Percentiles rank a stretch among this genome's conserved stretches.
These are phyloP conservation scores for Pharmacophagus antenor DNA, from an alignment of 2,888 invertebrate genomes.

Conservation along the genomic window DNA sequence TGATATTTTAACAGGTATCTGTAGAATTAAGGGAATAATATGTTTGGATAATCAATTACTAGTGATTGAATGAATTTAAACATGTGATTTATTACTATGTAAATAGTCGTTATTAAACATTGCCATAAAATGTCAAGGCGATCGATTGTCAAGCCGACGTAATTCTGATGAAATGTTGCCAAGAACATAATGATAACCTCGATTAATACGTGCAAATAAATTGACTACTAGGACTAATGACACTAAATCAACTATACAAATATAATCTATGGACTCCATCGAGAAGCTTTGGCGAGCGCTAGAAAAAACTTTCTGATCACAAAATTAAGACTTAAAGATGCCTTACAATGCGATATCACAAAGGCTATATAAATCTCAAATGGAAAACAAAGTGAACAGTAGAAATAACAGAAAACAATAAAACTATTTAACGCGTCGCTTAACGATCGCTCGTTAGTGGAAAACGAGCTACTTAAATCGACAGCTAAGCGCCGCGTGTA, in stretches of 20 bases:
- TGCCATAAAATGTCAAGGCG: background rate
- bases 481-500: constrained; percentile 8
- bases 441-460: constrained; percentile 16
- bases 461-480: constrained; percentile 19
- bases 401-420: constrained; percentile 10
- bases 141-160: background rate
- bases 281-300: too few relatives aligned
- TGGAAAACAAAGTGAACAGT: constrained; percentile 1
- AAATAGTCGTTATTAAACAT: background rate
- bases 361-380: background rate
- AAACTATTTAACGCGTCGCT: constrained; percentile 21
- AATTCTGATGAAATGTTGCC: constrained; percentile 1
- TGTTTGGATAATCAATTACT: background rate
- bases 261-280: too few relatives aligned
- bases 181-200: background rate
- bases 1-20: background rate
- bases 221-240: too few relatives aligned
- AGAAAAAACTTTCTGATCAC: background rate
- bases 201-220: background rate
- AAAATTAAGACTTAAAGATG: background rate
- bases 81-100: background rate
- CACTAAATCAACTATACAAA: too few relatives aligned
- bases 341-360: background rate
- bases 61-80: background rate
- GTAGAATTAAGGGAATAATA: background rate